phyloP scores from a whole-genome alignment of 1,140 invertebrate species.

The Lepidostoma basale region DNA sequence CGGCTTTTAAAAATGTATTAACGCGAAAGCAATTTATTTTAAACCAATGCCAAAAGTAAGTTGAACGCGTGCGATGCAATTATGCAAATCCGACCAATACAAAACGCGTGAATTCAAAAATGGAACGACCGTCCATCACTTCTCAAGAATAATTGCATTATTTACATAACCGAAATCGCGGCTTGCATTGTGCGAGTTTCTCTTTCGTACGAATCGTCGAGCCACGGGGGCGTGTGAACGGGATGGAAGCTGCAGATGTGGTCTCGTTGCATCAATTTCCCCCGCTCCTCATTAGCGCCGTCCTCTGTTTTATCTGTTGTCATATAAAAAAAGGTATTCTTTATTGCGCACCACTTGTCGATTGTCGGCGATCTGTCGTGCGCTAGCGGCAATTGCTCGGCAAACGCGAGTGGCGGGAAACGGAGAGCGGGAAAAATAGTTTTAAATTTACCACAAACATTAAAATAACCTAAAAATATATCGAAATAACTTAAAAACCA shows the following conservation, averaged over 20 bases:
- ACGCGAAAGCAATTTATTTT: background rate
- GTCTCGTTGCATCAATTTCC: slow-evolving; percentile 23
- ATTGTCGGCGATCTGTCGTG: slow-evolving; percentile 4
- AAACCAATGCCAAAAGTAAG: background rate
- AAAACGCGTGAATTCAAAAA: slow-evolving; percentile 11
- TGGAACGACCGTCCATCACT: background rate
- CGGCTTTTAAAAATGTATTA: background rate
- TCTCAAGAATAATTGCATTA: slow-evolving; percentile 14
- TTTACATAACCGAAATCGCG: slow-evolving; percentile 29
- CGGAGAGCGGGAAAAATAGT: too few relatives aligned
- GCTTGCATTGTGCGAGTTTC: slow-evolving; percentile 26
- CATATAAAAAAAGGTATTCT: slow-evolving; percentile 30
- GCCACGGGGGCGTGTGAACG: slow-evolving; percentile 3
- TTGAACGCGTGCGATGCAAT: background rate
- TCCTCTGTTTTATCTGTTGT: slow-evolving; percentile 16
- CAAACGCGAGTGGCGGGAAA: slow-evolving; percentile 9
- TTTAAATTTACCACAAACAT: too few relatives aligned
- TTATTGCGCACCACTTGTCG: slow-evolving; percentile 18
- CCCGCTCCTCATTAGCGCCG: background rate
- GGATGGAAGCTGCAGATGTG: slow-evolving; percentile 14
- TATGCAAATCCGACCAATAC: background rate
- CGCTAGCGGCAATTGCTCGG: background rate
- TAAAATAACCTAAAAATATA: too few relatives aligned
- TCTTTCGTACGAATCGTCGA: background rate
- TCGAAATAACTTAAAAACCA: too few relatives aligned